A percentile compares a stretch with the other conserved stretches of the same genome.
These are phyloP conservation scores for Syrrhaptes paradoxus DNA, from an alignment of 2,113 vertebrate species.

Conservation along the genomic window DNA sequence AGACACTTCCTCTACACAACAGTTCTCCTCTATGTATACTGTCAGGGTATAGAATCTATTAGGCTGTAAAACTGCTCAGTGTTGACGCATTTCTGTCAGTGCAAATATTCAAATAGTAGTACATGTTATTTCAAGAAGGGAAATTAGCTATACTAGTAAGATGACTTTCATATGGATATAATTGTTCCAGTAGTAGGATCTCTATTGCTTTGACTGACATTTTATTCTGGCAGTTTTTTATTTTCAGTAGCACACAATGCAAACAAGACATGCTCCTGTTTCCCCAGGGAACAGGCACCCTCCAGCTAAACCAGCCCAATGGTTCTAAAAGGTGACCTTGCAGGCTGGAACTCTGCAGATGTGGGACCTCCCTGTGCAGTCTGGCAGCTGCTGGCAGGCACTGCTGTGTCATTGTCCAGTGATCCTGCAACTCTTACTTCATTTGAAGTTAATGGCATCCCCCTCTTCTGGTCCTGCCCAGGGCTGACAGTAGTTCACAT, in stretches of 20 bases:
- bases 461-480: not conserved
- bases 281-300: not conserved
- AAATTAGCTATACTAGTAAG: not conserved
- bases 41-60: not conserved
- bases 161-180: not conserved
- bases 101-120: not conserved
- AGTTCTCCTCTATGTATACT: not conserved
- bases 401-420: too few species aligned
- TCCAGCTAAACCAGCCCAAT: not conserved
- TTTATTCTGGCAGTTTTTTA: not conserved
- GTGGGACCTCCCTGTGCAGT: fast-evolving
- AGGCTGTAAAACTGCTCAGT: not conserved
- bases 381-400: not conserved
- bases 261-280: not conserved
- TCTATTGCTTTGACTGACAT: not conserved
- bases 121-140: not conserved
- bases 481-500: not conserved
- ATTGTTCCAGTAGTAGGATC: not conserved
- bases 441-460: not conserved
- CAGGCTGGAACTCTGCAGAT: not conserved
- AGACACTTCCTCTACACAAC: not conserved
- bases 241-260: not conserved
- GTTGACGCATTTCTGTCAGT: not conserved
- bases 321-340: not conserved
- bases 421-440: not conserved